Conservation (phyloP, 2,113 vertebrate genomes). For the Balaeniceps rex region DNA sequence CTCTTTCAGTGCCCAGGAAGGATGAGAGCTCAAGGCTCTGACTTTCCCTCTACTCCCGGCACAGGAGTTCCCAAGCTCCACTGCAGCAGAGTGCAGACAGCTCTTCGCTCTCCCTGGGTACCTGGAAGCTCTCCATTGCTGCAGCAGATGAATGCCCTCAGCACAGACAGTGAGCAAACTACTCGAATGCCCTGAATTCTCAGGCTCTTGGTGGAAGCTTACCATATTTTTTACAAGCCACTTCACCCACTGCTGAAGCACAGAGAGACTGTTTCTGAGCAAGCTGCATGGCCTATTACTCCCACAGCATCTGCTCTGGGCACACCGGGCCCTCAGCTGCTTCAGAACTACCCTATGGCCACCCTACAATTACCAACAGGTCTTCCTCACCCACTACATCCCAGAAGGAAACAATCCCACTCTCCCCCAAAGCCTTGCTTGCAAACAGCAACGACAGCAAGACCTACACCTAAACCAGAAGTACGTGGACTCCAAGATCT, state of each 20-base stretch:
- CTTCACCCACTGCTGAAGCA: background rate
- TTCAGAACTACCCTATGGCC: background rate
- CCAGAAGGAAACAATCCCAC: background rate
- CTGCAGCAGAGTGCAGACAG: background rate
- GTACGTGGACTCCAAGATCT: background rate
- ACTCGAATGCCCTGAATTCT: background rate
- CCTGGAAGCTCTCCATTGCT: background rate
- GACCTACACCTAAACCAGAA: background rate
- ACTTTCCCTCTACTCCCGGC: background rate
- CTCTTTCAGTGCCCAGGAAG: background rate
- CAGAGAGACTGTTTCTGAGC: background rate
- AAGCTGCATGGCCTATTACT: background rate
- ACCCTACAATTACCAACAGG: background rate
- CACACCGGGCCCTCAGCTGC: background rate
- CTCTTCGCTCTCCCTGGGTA: background rate
- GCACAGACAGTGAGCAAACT: background rate
- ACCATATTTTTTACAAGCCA: background rate
- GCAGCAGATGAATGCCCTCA: background rate
- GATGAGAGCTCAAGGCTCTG: background rate
- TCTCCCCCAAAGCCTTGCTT: background rate
- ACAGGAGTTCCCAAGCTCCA: background rate
- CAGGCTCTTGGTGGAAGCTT: background rate
- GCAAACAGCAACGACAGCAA: background rate
- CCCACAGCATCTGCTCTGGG: background rate
- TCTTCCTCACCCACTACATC: background rate